These are phyloP conservation scores for Phoeniculus purpureus DNA, from an alignment of 2,797 vertebrate genomes.

Conservation along the genomic window DNA sequence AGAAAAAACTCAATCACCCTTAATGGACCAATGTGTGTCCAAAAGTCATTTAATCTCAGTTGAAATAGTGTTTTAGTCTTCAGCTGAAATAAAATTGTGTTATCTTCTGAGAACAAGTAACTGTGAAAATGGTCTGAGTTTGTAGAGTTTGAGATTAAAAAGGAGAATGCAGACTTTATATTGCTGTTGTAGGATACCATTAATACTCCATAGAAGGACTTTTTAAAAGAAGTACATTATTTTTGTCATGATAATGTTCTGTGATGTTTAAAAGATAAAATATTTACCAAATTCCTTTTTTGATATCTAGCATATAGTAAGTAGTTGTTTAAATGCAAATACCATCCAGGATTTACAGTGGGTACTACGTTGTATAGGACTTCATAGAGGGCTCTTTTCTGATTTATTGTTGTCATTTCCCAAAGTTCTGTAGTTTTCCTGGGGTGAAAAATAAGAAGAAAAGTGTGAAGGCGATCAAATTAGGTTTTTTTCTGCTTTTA, in stretches of 20 bases:
- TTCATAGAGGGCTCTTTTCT: background rate
- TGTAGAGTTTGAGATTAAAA: background rate
- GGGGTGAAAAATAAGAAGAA: background rate
- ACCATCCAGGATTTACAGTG: background rate
- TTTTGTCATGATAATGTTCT: background rate
- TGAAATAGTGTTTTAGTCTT: background rate
- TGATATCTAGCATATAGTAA: background rate
- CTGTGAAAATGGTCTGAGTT: background rate
- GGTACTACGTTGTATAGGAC: background rate
- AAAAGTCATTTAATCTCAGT: background rate
- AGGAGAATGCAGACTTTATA: background rate
- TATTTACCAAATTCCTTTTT: background rate
- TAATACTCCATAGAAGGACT: background rate
- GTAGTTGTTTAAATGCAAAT: conserved; percentile 12
- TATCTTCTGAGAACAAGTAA: background rate
- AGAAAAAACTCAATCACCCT: background rate
- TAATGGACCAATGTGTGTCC: background rate
- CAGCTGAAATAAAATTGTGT: background rate
- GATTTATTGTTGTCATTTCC: background rate
- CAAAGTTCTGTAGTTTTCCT: background rate
- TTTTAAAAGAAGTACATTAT: background rate
- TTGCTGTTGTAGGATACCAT: background rate
- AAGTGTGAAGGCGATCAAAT: background rate
- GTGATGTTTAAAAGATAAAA: conserved; percentile 1
- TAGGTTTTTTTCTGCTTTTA: background rate